These are phyloP conservation scores for Cydia strobilella DNA, from an alignment of 1,140 invertebrate genomes.

Conservation along the genomic window DNA sequence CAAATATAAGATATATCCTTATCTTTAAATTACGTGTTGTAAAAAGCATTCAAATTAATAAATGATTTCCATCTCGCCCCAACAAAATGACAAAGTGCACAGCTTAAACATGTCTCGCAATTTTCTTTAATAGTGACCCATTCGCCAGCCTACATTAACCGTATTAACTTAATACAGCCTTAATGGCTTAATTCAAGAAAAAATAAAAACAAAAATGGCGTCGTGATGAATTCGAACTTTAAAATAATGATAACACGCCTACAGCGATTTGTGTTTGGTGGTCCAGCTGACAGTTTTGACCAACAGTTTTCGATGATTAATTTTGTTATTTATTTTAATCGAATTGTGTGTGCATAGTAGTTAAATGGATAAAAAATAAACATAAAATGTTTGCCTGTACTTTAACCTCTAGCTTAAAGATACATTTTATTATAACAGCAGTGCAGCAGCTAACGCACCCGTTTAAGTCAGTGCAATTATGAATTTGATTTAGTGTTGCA, in stretches of 20 bases:
- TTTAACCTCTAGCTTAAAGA: too few species aligned
- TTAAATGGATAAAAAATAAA: background rate
- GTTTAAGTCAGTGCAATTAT: too few species aligned
- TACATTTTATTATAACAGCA: too few species aligned
- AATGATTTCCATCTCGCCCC: constrained; percentile 6
- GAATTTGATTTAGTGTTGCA: too few species aligned
- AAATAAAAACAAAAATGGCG: constrained; percentile 10
- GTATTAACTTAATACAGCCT: constrained; percentile 30
- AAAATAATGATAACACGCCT: constrained; percentile 31
- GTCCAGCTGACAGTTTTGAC: constrained; percentile 1
- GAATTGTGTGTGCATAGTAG: background rate
- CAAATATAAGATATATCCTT: background rate
- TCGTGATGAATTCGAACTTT: constrained; percentile 23
- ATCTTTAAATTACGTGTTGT: background rate
- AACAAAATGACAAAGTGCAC: constrained; percentile 25
- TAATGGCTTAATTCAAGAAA: constrained; percentile 21
- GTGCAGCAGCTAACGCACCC: too few species aligned
- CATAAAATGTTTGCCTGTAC: background rate
- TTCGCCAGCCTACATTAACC: constrained; percentile 20
- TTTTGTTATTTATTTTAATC: constrained; percentile 7
- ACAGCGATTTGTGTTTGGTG: constrained; percentile 25
- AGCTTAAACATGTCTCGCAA: constrained; percentile 24
- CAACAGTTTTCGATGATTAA: constrained; percentile 28
- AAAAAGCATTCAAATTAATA: constrained; percentile 9
- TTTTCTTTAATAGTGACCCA: constrained; percentile 30